Evolutionary conservation across 1,140 invertebrate genomes (phyloP), one percentile per base, ranked within the genome.

Genomic region (Heliothis subflexa): DNA sequence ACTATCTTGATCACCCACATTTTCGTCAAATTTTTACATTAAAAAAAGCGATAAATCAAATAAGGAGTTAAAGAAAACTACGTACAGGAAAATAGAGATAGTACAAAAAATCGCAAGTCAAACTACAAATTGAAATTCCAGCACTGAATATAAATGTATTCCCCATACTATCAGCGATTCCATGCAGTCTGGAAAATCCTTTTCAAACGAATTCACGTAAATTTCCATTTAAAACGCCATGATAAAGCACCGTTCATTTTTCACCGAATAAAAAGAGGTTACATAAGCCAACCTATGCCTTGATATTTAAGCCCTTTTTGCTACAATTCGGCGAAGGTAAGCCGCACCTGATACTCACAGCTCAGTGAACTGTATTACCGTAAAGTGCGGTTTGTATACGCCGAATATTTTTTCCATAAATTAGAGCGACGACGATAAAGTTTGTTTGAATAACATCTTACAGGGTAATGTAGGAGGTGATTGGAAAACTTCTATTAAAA

Each of bases 231-330:
- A 47, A 45, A 66, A 47, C 2, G 62, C 45, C 12, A 10, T 16
- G 16, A 66, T 47, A 66, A 66, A 47, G 45, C 45, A 47, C 62
- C 40, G 40, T 16, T 66, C 16, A 66, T 16, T 47, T 66, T 40
- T 66, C 62, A 21, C 10, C 0, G 11, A 47, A 18, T 66, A 66
- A 66, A 49, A 47, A 45, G 33, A 66, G 40, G 62, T 66, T 5
- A 66, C 16, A 40, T 47, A 49, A 45, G 14, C n/a, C 40, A 47
- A n/a, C n/a, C 3, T 45, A 11, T n/a, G 62, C 40, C 40, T 12
- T 66, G 62, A 66, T 16, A 66, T 66, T 66, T 66, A 66, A 47
- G 62, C n/a, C 62, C 40, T 16, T 66, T 59, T 47, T 14, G 1
- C 33, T 10, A 47, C 10, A 66, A 13, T 66, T 66, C 62, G 62